Percentiles rank a stretch among this genome's conserved stretches.
These are phyloP conservation scores for Drosophila subquinaria DNA, from an alignment of 2,888 invertebrate species.

Conservation along the genomic window DNA sequence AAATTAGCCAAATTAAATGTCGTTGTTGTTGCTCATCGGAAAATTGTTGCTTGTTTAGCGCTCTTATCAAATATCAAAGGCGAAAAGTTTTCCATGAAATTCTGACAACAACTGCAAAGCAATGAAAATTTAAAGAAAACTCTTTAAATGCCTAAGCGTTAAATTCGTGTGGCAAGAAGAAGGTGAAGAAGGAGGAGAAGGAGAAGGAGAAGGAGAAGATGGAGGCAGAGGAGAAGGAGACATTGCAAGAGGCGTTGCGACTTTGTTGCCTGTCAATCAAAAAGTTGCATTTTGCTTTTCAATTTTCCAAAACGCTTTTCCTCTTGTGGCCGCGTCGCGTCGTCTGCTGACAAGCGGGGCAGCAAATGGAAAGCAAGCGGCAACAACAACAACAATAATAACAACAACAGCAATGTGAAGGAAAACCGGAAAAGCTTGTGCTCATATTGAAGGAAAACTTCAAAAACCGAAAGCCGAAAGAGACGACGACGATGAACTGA, in stretches of 20 bases:
- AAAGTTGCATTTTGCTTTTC: constrained; percentile 65
- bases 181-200: background rate
- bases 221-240: background rate
- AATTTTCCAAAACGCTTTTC: constrained; percentile 42
- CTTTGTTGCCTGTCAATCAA: constrained; percentile 63
- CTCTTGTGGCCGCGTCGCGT: constrained; percentile 5
- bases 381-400: background rate
- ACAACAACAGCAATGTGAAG: background rate
- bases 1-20: constrained; percentile 2
- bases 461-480: constrained; percentile 57
- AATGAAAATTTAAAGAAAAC: constrained; percentile 16
- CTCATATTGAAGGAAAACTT: constrained; percentile 45
- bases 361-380: constrained; percentile 29
- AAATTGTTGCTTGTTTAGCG: constrained; percentile 2
- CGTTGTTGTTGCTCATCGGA: background rate
- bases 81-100: constrained; percentile 30
- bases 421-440: constrained; percentile 60
- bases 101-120: constrained; percentile 18
- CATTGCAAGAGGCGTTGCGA: constrained; percentile 4
- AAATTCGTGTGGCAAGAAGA: constrained; percentile 6
- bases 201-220: background rate
- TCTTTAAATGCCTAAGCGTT: constrained; percentile 15
- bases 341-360: constrained; percentile 10
- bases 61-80: constrained; percentile 29
- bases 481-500: constrained; percentile 18